These are phyloP conservation scores for Cydia pomonella DNA, from an alignment of 1,140 invertebrate species.

Conservation along the genomic window DNA sequence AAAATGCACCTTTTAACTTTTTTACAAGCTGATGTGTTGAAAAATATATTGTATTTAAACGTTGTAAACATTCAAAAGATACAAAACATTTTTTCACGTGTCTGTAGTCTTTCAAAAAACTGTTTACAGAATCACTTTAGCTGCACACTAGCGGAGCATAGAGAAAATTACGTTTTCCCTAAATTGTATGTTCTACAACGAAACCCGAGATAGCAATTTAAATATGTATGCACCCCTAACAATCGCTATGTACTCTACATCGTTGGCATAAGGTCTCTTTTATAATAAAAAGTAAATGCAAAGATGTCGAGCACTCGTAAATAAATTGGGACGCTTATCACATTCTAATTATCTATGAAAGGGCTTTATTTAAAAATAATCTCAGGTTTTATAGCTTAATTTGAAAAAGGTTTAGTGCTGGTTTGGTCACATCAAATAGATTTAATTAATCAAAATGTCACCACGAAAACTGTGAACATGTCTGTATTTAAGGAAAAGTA, in stretches of 20 bases:
- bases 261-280: background rate
- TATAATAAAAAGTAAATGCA: background rate
- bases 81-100: too few species aligned
- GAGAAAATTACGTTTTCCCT: constrained; percentile 1
- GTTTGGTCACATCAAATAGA: background rate
- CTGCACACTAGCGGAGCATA: too few species aligned
- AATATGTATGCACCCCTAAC: background rate
- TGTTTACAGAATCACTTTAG: too few species aligned
- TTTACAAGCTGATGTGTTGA: too few species aligned
- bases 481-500: too few species aligned
- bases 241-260: background rate
- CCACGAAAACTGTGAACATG: too few species aligned
- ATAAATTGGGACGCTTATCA: constrained; percentile 15
- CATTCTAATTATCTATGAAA: constrained; percentile 27
- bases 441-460: too few species aligned
- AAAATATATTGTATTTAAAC: too few species aligned
- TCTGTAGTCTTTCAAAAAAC: too few species aligned
- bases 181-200: constrained; percentile 17
- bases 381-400: background rate
- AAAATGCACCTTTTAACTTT: too few species aligned
- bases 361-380: constrained; percentile 28
- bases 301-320: background rate
- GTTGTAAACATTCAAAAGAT: too few species aligned
- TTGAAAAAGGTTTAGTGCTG: background rate
- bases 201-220: constrained; percentile 5